Percentiles rank a stretch among this genome's conserved stretches.
phyloP scores from a whole-genome alignment of 2,888 invertebrate species.

The Anodontia alba region DNA sequence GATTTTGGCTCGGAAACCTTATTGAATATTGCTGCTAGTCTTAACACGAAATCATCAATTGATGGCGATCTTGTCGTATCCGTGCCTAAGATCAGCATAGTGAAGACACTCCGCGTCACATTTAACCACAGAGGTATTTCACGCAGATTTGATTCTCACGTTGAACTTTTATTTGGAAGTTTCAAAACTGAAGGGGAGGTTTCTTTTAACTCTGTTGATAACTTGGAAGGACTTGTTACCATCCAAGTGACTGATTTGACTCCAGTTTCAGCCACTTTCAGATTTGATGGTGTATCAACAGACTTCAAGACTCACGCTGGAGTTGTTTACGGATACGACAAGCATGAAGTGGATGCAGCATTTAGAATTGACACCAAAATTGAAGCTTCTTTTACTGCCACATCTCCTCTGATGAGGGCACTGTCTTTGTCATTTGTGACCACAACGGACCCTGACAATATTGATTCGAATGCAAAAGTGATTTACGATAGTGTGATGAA shows the following conservation, averaged over 20 bases:
- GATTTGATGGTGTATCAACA: slow-evolving; percentile 12
- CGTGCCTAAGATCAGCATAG: not conserved
- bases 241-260: not conserved
- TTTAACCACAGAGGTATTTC: not conserved
- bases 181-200: not conserved
- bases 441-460: not conserved
- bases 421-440: not conserved
- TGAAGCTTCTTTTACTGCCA: slow-evolving; percentile 44
- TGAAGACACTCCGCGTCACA: not conserved
- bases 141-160: not conserved
- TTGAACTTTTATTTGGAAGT: not conserved
- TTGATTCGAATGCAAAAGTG: not conserved
- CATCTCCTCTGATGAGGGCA: slow-evolving; percentile 43
- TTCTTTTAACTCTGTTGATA: not conserved
- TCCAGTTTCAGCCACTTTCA: not conserved
- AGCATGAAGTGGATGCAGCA: not conserved
- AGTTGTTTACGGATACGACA: not conserved
- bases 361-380: slow-evolving; percentile 16
- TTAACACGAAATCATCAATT: not conserved
- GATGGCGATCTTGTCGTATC: not conserved
- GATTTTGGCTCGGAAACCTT: not conserved
- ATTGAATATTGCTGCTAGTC: not conserved
- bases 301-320: slow-evolving; percentile 8
- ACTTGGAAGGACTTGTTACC: not conserved
- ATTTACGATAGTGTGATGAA: not conserved